Evolutionary conservation across 2,888 invertebrate species (phyloP).

Genomic region (Bunonema sp.): DNA sequence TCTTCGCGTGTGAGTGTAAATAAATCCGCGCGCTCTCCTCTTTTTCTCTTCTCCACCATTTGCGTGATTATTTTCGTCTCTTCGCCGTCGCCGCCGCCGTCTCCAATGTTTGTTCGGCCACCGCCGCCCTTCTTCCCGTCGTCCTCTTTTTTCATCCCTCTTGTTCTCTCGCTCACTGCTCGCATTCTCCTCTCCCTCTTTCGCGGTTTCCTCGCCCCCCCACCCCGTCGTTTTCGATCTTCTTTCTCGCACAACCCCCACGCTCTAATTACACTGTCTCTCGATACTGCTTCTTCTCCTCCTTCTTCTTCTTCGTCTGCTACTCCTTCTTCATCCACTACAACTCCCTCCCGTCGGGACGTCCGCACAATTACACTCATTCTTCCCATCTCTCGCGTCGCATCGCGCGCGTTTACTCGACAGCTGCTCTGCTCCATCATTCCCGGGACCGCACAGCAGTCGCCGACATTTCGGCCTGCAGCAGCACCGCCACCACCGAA

Average conservation of each 20-base stretch:
- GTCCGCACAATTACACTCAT: neutral
- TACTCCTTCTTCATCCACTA: neutral
- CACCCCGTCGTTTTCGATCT: neutral
- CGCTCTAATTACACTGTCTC: neutral
- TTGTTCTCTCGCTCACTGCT: neutral
- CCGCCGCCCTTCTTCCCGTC: neutral
- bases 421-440: too few relatives aligned
- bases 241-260: neutral
- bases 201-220: neutral
- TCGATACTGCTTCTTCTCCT: neutral
- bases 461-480: too few relatives aligned
- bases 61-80: neutral
- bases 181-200: neutral
- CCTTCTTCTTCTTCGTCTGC: neutral
- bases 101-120: neutral
- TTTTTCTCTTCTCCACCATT: neutral
- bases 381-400: neutral
- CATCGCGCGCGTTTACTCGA: neutral
- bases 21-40: neutral
- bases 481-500: too few relatives aligned
- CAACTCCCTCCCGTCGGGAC: neutral
- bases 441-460: too few relatives aligned
- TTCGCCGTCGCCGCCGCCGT: neutral
- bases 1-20: neutral
- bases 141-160: neutral